Evolutionary conservation across 2,888 invertebrate species (phyloP).

Genomic region (Ligdia adustata): DNA sequence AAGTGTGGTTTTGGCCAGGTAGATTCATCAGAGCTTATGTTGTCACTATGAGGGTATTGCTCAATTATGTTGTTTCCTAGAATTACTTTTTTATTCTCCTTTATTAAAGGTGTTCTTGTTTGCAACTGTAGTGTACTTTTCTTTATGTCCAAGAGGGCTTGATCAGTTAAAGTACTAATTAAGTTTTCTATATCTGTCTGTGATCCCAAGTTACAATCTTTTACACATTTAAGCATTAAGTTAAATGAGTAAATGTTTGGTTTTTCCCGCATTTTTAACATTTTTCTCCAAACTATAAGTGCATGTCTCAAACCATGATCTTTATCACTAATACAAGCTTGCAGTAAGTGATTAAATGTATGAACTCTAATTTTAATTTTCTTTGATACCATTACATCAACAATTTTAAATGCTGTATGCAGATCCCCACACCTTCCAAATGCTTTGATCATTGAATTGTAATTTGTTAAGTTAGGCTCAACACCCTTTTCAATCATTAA

Average conservation of each 20-base stretch:
- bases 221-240: slow-evolving; percentile 89
- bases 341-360: slow-evolving; percentile 91
- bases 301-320: slow-evolving; percentile 92
- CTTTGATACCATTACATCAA: slow-evolving; percentile 92
- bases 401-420: slow-evolving; percentile 89
- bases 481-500: slow-evolving; percentile 88
- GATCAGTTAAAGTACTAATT: slow-evolving; percentile 58
- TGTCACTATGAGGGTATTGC: not conserved
- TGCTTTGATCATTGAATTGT: slow-evolving; percentile 96
- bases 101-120: slow-evolving; percentile 16
- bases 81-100: not conserved
- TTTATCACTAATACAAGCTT: slow-evolving; percentile 92
- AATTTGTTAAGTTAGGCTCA: slow-evolving; percentile 89
- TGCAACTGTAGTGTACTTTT: slow-evolving; percentile 36
- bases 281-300: slow-evolving; percentile 93
- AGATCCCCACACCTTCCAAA: slow-evolving; percentile 93
- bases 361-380: slow-evolving; percentile 85
- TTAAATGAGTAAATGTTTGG: slow-evolving; percentile 92
- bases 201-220: slow-evolving; percentile 92
- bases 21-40: not conserved
- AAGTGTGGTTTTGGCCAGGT: not conserved
- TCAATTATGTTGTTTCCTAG: not conserved
- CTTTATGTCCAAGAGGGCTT: slow-evolving; percentile 42
- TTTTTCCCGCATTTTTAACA: slow-evolving; percentile 85
- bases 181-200: slow-evolving; percentile 82